A percentile compares a stretch with the other conserved stretches of the same genome.
These are phyloP conservation scores for Chirona hameri DNA, from an alignment of 2,888 invertebrate genomes.

Conservation along the genomic window DNA sequence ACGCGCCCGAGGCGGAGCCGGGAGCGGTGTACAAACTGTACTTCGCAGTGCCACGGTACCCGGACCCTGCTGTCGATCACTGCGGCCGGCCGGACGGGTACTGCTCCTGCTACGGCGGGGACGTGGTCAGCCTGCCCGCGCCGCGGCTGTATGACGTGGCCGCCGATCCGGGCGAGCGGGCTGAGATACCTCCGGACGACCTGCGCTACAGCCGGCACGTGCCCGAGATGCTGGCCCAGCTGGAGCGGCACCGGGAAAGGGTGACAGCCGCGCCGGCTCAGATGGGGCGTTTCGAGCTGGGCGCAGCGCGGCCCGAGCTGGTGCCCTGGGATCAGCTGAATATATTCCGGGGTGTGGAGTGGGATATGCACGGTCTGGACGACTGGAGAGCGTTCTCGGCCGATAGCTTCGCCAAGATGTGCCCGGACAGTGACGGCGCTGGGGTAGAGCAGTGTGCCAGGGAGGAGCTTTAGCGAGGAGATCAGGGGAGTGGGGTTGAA, in stretches of 20 bases:
- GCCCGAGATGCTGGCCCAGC: neutral
- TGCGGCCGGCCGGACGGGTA: constrained; percentile 32
- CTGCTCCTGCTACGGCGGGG: constrained; percentile 35
- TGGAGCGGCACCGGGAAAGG: neutral
- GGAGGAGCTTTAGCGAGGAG: too few species aligned
- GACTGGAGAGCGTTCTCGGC: neutral
- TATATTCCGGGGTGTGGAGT: neutral
- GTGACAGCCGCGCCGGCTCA: neutral
- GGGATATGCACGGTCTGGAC: neutral
- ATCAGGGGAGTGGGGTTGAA: too few species aligned
- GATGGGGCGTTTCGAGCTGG: neutral
- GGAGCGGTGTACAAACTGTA: constrained; percentile 37
- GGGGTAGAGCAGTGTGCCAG: too few species aligned
- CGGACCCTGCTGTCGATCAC: constrained; percentile 34
- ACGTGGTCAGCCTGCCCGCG: constrained; percentile 30
- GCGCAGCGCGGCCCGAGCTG: neutral
- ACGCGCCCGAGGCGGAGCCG: neutral
- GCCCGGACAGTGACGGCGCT: too few species aligned
- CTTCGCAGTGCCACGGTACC: constrained; percentile 32
- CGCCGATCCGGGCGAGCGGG: constrained; percentile 36
- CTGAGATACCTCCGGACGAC: neutral
- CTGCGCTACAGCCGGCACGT: neutral
- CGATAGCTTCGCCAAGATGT: too few species aligned
- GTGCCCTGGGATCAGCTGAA: neutral
- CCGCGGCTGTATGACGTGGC: constrained; percentile 35